Conservation (phyloP, 1,140 invertebrate genomes). For the Ephestia elutella region DNA sequence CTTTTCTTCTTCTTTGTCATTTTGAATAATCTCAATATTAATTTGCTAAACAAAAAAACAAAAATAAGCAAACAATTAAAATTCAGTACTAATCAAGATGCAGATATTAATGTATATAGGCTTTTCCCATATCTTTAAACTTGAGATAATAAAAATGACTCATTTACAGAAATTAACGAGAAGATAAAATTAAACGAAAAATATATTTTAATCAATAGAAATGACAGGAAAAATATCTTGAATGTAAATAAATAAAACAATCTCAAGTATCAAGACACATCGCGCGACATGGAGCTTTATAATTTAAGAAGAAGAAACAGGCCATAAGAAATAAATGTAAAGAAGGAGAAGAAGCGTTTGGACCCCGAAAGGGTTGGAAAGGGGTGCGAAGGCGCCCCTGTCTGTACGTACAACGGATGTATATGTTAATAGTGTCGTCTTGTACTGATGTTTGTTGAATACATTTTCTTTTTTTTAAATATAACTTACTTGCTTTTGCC, state of each 20-base stretch:
- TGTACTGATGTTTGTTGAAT: conserved; percentile 15
- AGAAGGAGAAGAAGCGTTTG: conserved; percentile 69
- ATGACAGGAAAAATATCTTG: neutral
- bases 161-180: too few species aligned
- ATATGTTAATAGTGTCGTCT: neutral
- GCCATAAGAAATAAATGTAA: conserved; percentile 75
- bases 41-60: too few species aligned
- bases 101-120: too few species aligned
- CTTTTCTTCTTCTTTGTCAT: too few species aligned
- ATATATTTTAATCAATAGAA: neutral
- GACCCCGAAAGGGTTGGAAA: conserved; percentile 64
- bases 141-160: too few species aligned
- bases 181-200: too few species aligned
- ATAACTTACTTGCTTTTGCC: too few species aligned
- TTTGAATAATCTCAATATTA: too few species aligned
- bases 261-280: conserved; percentile 53
- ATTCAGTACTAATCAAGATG: too few species aligned
- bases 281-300: conserved; percentile 52
- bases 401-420: conserved; percentile 38
- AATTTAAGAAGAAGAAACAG: conserved; percentile 75
- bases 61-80: too few species aligned
- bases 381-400: conserved; percentile 52
- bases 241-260: conserved; percentile 11
- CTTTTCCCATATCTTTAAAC: too few species aligned
- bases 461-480: conserved; percentile 1